Evolutionary conservation across 2,113 vertebrate species (phyloP).

Genomic region (Xenotilapia flavipinnis): DNA sequence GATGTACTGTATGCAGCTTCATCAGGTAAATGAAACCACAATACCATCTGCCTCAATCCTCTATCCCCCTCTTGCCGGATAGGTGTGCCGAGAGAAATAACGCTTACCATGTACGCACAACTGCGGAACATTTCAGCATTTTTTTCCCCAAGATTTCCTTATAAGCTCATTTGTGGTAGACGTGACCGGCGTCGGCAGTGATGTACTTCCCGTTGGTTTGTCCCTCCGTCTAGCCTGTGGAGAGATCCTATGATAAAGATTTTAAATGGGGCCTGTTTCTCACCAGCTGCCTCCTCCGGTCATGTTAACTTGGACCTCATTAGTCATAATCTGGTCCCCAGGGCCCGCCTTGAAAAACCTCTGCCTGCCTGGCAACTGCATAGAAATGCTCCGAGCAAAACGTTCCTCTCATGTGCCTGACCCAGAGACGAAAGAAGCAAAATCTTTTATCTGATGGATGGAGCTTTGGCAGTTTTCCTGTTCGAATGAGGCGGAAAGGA

Average conservation of each 20-base stretch:
- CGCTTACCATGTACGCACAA: neutral
- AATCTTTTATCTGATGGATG: conserved; percentile 63
- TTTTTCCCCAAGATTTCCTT: conserved; percentile 26
- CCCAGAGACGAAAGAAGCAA: conserved; percentile 16
- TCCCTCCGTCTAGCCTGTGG: conserved; percentile 40
- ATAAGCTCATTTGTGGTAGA: conserved; percentile 37
- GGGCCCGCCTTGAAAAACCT: conserved; percentile 60
- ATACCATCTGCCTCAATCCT: conserved; percentile 13
- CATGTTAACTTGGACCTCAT: conserved; percentile 67
- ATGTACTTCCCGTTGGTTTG: conserved; percentile 66
- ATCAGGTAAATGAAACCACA: conserved; percentile 38
- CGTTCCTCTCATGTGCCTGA: conserved; percentile 28
- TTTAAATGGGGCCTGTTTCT: conserved; percentile 37
- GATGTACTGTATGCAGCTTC: neutral
- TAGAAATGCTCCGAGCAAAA: conserved; percentile 35
- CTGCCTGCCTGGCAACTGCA: conserved; percentile 40
- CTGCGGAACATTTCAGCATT: neutral
- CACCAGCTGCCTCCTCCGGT: conserved; percentile 60
- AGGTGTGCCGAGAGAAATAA: neutral
- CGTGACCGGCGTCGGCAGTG: conserved; percentile 31
- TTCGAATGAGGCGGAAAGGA: conserved; percentile 29
- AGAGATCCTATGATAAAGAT: conserved; percentile 65
- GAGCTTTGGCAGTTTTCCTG: conserved; percentile 32
- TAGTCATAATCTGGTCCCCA: conserved; percentile 69
- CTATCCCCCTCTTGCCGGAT: neutral